Base-by-base conservation (phyloP, 2,113 vertebrate species). In the Castor canadensis region DNA sequence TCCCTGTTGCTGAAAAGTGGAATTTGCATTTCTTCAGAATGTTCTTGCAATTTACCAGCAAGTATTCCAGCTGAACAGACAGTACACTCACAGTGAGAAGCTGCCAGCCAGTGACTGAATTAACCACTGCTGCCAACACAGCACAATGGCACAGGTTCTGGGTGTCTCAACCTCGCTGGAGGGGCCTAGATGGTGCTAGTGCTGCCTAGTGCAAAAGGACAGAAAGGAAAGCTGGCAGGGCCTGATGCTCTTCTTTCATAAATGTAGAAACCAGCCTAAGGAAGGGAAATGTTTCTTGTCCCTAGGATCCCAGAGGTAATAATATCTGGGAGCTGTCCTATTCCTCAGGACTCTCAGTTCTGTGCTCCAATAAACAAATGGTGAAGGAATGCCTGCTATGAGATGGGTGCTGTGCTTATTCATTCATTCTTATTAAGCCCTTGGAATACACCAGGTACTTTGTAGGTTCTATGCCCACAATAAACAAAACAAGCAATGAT, bases 1-100 rank as follows among this genome's bases (percentile, higher is more conserved):
- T 83, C 52, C 43, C 38, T 81, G 9, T 32, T 71, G 60, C 26
- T 84, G 52, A 80, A 71, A 56, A 67, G 54, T 52, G 40, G 52
- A 82, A 38, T n/a, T 45, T 76, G 22, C 58, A 67, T 88, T 90
- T 96, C 72, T 66, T 87, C 32, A 19, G 91, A 94, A 62, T 49
- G 32, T 79, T 94, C 52, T 69, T 90, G 26, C 35, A 64, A 79
- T 75, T 66, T 82, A 28, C 40, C 73, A 40, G 35, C 43, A 69
- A 60, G n/a, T 52, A 32, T 67, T 56, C 60, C 15, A 38, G 45
- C 38, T 52, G 49, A 60, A 60, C n/a, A 56, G 82, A 72, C 40
- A 35, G 75, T 2, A 8, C 35, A 11, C 89, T 76, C 40, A 24
- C 30, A 8, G 47, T 6, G 71, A 80, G 52, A 84, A 8, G 49